These are phyloP conservation scores for Gouania willdenowi DNA, from an alignment of 2,797 vertebrate species.

Conservation along the genomic window DNA sequence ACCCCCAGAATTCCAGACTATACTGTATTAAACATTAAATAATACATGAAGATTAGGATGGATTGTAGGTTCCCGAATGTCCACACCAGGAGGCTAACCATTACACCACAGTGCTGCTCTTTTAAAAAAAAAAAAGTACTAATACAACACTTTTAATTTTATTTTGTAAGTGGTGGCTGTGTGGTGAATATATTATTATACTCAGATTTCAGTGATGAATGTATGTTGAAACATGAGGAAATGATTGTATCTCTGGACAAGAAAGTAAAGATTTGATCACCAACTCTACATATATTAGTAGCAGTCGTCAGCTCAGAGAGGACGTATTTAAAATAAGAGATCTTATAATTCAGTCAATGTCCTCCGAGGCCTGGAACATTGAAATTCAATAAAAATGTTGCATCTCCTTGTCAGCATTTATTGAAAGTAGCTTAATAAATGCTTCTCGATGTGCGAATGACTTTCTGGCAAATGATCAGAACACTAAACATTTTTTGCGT, in stretches of 20 bases:
- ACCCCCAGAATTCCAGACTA: too few species aligned
- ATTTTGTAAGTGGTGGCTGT: too few species aligned
- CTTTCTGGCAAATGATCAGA: constrained; percentile 54
- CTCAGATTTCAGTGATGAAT: background rate
- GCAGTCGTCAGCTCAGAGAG: constrained; percentile 21
- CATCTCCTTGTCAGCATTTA: constrained; percentile 53
- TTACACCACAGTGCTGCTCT: too few species aligned
- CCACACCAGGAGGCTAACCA: too few species aligned
- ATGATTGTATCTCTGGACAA: background rate
- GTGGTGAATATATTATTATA: constrained; percentile 7
- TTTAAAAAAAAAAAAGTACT: too few species aligned
- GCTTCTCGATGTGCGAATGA: constrained; percentile 60
- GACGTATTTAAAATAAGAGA: constrained; percentile 30
- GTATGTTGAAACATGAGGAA: constrained; percentile 1
- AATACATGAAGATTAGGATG: too few species aligned
- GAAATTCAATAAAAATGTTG: constrained; percentile 56
- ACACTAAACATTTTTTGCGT: constrained; percentile 51
- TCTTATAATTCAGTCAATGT: constrained; percentile 29
- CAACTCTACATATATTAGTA: constrained; percentile 24
- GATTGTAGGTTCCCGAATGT: too few species aligned
- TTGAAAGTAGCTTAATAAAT: constrained; percentile 57
- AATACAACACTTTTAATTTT: too few species aligned
- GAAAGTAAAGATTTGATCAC: constrained; percentile 23
- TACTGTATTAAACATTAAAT: too few species aligned
- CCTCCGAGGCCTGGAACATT: constrained; percentile 42